Base-by-base conservation (phyloP, 2,888 invertebrate genomes). In the Hartigia nigra region DNA sequence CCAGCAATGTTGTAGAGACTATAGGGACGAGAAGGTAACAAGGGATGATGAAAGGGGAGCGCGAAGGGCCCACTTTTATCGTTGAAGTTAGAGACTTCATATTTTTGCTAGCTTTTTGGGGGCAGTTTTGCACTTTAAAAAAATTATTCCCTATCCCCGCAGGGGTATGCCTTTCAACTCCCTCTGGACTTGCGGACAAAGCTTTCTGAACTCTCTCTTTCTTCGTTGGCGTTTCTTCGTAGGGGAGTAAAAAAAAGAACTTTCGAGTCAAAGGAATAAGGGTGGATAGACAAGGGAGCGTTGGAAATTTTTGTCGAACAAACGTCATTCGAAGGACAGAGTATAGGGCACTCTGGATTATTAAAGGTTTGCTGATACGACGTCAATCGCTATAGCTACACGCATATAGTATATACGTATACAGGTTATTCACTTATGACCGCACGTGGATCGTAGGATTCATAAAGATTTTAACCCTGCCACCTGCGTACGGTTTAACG, bases 131-230 rank as follows among this genome's bases (percentile, higher is more conserved):
- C 55, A 77, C 76, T 80, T 81, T 82, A 81, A 79, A 83, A 81
- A 81, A 82, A 83, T 83, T 82, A 83, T 83, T 77, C 78, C 76
- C 35, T 36, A 74, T 74, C 72, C 81, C 80, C 32, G 32, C 32
- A 78, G 78, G 79, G 78, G n/a, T 70, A 23, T 9, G 23, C 9
- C 23, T 5, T 55, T 55, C 9, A 55, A 55, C 55, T 23, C 9
- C 9, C 23, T 55, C 23, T 55, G 55, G 9, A 55, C 55, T 23
- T 23, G 9, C 2, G 55, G 9, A 55, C 55, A 23, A 55, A 55
- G 55, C 55, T 55, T 35, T 69, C 31, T 37, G 55, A 74, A 69
- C 32, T 74, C 55, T 72, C 31, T 69, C 37, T 70, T 75, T 31
- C 36, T 75, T 31, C 12, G 74, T 14, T 34, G 1, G 31, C 74